Base-by-base conservation (phyloP, 2,113 vertebrate species). In the Pica pica region DNA sequence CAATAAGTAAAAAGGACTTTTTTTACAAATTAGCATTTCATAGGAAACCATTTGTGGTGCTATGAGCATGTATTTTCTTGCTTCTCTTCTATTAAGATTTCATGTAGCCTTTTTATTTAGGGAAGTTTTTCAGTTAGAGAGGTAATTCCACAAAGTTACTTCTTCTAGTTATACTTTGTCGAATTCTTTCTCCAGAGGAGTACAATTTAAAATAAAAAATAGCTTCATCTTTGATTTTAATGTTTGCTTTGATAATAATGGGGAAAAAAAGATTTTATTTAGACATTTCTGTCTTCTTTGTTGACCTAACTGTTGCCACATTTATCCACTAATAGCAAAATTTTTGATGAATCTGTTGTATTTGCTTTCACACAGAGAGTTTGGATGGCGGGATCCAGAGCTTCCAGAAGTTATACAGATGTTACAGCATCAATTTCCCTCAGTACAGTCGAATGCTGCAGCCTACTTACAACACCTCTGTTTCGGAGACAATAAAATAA, bases 401-500 rank as follows among this genome's bases (percentile, higher is more conserved):
- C 98, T 99, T 97, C 99, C 99, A 55, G 99, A 99, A 97, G 99
- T 99, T 94, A 99, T 99, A 95, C 99, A 99, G 98, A 99, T 99
- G 99, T 97, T 99, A 84, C 99, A 99, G 82, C 99, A 99, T 92
- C 99, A 99, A 23, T 99, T 99, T 94, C 99, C 99, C 59, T 99
- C 99, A 0, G 99, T 99, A 95, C 99, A 99, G 97, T 99, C 99
- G 27, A 99, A 99, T 20, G 99, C 99, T 63, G 99, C 99, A 75
- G 99, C 99, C 90, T 99, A 99, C 90, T 98, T 99, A 79, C 99
- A 99, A 64, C 99, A 99, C 97, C 99, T 99, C 90, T 99, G 99
- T 96, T 99, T 99, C 0, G 99, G 99, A 98, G 99, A 99, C 98
- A 99, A 99, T 97, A 99, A 99, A 98, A 99, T 99, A 98, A 99